phyloP scores from a whole-genome alignment of 2,113 vertebrate genomes.

The Salvelinus alpinus region DNA sequence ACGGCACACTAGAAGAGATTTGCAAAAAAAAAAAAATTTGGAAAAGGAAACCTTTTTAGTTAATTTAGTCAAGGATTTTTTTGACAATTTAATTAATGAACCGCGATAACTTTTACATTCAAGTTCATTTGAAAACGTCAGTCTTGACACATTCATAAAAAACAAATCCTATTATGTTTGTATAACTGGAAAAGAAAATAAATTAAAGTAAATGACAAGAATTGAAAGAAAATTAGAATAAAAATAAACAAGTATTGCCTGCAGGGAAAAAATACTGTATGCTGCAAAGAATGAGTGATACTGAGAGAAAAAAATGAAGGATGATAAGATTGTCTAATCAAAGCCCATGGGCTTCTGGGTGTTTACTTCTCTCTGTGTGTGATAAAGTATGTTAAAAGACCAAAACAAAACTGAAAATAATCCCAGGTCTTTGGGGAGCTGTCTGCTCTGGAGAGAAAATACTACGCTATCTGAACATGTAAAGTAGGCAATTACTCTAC shows the following conservation, averaged over 20 bases:
- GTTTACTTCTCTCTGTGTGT: slow-evolving; percentile 40
- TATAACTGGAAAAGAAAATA: not conserved
- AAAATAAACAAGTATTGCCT: not conserved
- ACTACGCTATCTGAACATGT: slow-evolving; percentile 50
- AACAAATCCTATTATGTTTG: not conserved
- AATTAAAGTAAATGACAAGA: not conserved
- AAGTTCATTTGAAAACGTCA: not conserved
- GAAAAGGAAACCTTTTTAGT: too few species aligned
- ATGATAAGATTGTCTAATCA: slow-evolving; percentile 37
- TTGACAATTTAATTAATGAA: not conserved
- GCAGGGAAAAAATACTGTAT: not conserved
- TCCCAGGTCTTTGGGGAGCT: slow-evolving; percentile 55
- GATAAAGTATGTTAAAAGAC: slow-evolving; percentile 53
- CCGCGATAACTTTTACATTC: not conserved
- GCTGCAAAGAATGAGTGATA: not conserved
- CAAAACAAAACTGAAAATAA: slow-evolving; percentile 62
- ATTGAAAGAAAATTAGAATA: not conserved
- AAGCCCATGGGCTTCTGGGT: slow-evolving; percentile 24
- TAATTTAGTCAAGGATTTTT: too few species aligned
- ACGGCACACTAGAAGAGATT: too few species aligned
- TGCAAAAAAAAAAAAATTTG: too few species aligned
- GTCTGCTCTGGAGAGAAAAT: slow-evolving; percentile 46
- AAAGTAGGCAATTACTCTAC: slow-evolving; percentile 51
- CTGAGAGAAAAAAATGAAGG: slow-evolving; percentile 2
- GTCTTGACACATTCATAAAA: not conserved